A percentile compares a stretch with the other conserved stretches of the same genome.
Evolutionary conservation across 1,140 invertebrate genomes (phyloP).

Genomic region (Ditylenchus dipsaci): DNA sequence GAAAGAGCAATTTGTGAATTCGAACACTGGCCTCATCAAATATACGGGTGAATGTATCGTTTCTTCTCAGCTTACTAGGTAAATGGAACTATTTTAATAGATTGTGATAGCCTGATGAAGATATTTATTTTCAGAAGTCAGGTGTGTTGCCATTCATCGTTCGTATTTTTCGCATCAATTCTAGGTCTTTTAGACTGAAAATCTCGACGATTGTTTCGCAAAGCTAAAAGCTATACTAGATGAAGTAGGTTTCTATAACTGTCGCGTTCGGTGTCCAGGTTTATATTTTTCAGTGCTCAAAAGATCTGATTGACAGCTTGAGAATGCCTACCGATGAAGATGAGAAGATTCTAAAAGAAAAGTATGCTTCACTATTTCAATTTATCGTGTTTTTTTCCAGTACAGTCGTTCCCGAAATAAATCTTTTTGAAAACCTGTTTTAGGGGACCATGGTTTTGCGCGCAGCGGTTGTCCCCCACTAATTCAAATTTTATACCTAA

Average conservation of each 20-base stretch:
- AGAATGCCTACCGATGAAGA: slow-evolving; percentile 20
- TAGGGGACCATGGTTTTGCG: too few relatives aligned
- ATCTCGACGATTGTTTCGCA: slow-evolving; percentile 41
- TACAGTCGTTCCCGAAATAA: too few relatives aligned
- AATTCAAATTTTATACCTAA: too few relatives aligned
- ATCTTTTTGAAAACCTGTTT: too few relatives aligned
- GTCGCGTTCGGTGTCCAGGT: too few relatives aligned
- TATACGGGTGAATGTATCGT: slow-evolving; percentile 30
- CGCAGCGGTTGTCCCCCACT: too few relatives aligned
- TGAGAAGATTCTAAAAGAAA: slow-evolving; percentile 21
- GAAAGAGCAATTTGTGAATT: slow-evolving; percentile 22
- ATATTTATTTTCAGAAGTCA: background rate
- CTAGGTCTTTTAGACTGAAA: slow-evolving; percentile 31
- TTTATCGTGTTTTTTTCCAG: too few relatives aligned
- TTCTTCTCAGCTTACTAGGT: slow-evolving; percentile 9
- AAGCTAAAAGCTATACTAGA: slow-evolving; percentile 28
- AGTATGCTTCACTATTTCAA: slow-evolving; percentile 20
- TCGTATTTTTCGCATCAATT: background rate
- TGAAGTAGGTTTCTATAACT: background rate
- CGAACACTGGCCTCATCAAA: slow-evolving; percentile 27
- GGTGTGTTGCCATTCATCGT: background rate
- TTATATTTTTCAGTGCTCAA: background rate
- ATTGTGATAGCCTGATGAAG: background rate
- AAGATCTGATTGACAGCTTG: slow-evolving; percentile 12
- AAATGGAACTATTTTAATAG: too few relatives aligned